phyloP scores from a whole-genome alignment of 2,888 invertebrate genomes.

The Drosophila limbata region DNA sequence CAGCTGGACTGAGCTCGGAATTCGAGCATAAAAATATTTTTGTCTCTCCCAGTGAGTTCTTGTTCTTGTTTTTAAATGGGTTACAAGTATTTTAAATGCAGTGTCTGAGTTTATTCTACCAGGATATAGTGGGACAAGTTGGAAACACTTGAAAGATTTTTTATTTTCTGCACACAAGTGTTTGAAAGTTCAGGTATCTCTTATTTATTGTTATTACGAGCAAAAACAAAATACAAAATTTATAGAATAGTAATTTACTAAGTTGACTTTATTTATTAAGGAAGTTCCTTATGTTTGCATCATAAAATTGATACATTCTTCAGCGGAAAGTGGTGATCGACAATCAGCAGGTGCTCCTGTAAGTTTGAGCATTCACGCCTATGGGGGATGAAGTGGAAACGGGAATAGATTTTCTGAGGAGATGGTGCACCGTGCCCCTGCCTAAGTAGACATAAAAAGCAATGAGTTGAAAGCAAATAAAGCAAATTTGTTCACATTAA shows the following conservation, averaged over 20 bases:
- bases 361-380: too few species aligned
- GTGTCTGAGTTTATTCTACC: background rate
- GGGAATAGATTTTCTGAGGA: too few species aligned
- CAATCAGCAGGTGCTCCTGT: too few species aligned
- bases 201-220: background rate
- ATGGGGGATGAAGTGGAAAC: too few species aligned
- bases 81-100: background rate
- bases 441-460: too few species aligned
- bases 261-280: background rate
- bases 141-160: background rate
- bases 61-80: conserved; percentile 3
- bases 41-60: background rate
- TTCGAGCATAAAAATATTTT: background rate
- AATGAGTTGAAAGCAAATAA: too few species aligned
- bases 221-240: too few species aligned
- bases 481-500: too few species aligned
- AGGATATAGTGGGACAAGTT: background rate
- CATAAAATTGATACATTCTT: background rate
- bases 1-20: conserved; percentile 3
- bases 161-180: background rate
- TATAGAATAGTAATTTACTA: too few species aligned
- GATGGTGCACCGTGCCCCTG: too few species aligned
- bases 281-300: background rate
- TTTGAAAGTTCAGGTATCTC: background rate
- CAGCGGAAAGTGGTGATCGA: too few species aligned